These are phyloP conservation scores for Nebria ingens DNA, from an alignment of 1,140 invertebrate genomes.

Conservation along the genomic window DNA sequence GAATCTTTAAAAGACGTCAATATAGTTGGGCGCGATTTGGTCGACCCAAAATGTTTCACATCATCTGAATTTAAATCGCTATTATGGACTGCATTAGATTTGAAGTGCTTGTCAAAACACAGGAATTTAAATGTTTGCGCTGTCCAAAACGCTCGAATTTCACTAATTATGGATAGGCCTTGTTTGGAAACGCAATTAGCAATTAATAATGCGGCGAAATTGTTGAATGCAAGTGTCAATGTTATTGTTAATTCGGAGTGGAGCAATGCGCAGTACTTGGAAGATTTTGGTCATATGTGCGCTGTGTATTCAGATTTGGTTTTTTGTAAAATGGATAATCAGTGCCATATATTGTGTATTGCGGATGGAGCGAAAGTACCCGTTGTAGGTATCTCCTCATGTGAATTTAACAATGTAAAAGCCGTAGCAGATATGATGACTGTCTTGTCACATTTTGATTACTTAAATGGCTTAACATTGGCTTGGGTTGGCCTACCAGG, in stretches of 20 bases:
- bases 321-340: not conserved
- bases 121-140: not conserved
- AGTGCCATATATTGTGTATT: not conserved
- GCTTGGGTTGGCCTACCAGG: not conserved
- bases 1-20: not conserved
- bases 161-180: conserved; percentile 1
- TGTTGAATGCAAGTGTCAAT: not conserved
- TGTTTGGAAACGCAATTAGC: not conserved
- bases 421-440: not conserved
- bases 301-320: conserved; percentile 5
- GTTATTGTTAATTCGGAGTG: not conserved
- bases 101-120: not conserved
- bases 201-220: not conserved
- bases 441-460: not conserved
- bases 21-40: conserved; percentile 2
- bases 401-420: not conserved
- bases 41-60: not conserved
- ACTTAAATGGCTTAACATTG: conserved; percentile 3
- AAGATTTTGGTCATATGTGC: not conserved
- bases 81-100: conserved; percentile 11
- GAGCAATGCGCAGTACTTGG: not conserved
- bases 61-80: conserved; percentile 8
- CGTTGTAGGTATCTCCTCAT: not conserved
- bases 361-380: conserved; percentile 1
- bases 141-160: not conserved